Evolutionary conservation across 2,113 vertebrate genomes (phyloP).

Genomic region (Triplophysa siluroides): DNA sequence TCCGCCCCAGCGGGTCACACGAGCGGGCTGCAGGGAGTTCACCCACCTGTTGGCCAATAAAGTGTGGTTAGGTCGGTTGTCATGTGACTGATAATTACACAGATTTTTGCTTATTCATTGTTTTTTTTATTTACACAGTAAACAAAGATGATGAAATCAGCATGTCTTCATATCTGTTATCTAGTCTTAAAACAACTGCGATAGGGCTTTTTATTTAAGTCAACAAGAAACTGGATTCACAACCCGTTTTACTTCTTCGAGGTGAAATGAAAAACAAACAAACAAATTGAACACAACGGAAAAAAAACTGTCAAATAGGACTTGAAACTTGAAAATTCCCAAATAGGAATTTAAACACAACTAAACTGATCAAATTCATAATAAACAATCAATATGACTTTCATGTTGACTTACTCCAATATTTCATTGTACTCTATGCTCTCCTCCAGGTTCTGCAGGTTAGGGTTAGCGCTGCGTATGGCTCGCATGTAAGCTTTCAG

Average conservation of each 20-base stretch:
- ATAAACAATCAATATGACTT: background rate
- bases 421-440: constrained; percentile 99
- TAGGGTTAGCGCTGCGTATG: constrained; percentile 96
- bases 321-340: too few species aligned
- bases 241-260: too few species aligned
- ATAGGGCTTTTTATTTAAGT: background rate
- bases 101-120: background rate
- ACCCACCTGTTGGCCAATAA: constrained; percentile 82
- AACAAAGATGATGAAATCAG: background rate
- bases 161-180: background rate
- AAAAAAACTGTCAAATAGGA: too few species aligned
- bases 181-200: background rate
- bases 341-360: too few species aligned
- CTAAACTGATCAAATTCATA: too few species aligned
- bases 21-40: constrained; percentile 93
- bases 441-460: constrained; percentile 96
- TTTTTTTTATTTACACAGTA: background rate
- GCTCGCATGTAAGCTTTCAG: constrained; percentile 97
- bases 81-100: background rate
- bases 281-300: background rate
- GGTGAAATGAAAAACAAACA: too few species aligned
- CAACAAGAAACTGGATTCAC: too few species aligned
- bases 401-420: constrained; percentile 83
- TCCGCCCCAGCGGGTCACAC: constrained; percentile 97
- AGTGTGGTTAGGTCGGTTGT: background rate